Evolutionary conservation across 2,797 vertebrate species (phyloP).

Genomic region (Monodelphis domestica): DNA sequence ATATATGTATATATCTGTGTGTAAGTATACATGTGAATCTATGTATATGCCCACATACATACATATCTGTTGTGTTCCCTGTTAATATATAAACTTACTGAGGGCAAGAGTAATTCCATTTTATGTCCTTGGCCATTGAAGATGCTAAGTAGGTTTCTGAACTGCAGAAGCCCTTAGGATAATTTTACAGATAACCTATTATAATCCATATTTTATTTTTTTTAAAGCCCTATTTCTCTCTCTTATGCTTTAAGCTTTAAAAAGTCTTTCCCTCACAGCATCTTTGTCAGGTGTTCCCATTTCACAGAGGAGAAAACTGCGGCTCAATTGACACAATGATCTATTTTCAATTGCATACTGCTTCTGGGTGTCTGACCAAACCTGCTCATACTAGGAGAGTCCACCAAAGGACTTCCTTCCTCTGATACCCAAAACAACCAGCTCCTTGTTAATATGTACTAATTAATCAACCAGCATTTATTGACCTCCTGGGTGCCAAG

Average conservation of each 20-base stretch:
- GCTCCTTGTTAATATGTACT: neutral
- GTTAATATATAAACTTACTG: neutral
- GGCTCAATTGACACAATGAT: neutral
- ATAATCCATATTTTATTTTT: too few species aligned
- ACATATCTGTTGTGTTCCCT: neutral
- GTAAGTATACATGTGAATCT: too few species aligned
- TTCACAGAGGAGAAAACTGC: neutral
- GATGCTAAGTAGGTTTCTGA: neutral
- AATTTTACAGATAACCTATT: neutral
- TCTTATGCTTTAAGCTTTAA: neutral
- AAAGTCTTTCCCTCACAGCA: neutral
- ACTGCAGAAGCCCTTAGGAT: neutral
- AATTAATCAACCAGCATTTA: neutral
- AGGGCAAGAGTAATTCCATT: neutral
- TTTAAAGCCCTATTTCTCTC: neutral
- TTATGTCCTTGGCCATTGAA: neutral
- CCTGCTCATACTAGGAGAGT: neutral
- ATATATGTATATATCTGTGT: too few species aligned
- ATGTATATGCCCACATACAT: too few species aligned
- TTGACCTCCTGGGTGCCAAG: neutral
- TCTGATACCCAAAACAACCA: neutral
- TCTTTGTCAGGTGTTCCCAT: neutral
- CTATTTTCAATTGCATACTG: neutral
- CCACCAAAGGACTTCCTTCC: neutral
- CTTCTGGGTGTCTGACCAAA: neutral